Evolutionary conservation across 2,797 vertebrate species (phyloP).

Genomic region (Eurystomus glaucurus): DNA sequence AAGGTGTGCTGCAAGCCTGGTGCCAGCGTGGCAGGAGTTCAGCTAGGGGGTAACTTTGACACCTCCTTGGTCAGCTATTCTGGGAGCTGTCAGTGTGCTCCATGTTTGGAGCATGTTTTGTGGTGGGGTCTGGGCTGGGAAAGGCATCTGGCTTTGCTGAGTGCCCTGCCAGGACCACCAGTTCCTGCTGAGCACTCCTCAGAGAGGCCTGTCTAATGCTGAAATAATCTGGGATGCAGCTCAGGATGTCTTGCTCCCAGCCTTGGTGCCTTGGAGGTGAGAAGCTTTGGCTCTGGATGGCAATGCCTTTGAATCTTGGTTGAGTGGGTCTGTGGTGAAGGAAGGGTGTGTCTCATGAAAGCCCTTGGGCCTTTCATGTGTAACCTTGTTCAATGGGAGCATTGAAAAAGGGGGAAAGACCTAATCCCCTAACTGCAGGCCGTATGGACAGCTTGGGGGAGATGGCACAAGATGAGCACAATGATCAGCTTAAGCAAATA

Average conservation of each 20-base stretch:
- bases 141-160: not conserved
- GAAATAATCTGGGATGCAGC: not conserved
- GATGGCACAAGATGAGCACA: not conserved
- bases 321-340: not conserved
- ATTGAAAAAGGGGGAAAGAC: not conserved
- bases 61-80: conserved; percentile 3
- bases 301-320: not conserved
- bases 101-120: rapidly evolving
- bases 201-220: not conserved
- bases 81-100: not conserved
- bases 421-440: not conserved
- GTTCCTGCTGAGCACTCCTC: not conserved
- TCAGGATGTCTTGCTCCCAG: not conserved
- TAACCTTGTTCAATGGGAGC: not conserved
- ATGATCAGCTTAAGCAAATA: not conserved
- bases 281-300: not conserved
- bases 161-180: not conserved
- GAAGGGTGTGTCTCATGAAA: not conserved
- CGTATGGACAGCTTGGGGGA: not conserved
- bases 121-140: not conserved
- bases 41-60: not conserved
- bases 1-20: not conserved
- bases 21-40: not conserved
- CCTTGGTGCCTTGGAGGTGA: not conserved
- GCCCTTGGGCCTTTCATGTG: not conserved